A percentile compares a stretch with the other conserved stretches of the same genome.
phyloP scores from a whole-genome alignment of 1,140 invertebrate species.

The Apis florea region DNA sequence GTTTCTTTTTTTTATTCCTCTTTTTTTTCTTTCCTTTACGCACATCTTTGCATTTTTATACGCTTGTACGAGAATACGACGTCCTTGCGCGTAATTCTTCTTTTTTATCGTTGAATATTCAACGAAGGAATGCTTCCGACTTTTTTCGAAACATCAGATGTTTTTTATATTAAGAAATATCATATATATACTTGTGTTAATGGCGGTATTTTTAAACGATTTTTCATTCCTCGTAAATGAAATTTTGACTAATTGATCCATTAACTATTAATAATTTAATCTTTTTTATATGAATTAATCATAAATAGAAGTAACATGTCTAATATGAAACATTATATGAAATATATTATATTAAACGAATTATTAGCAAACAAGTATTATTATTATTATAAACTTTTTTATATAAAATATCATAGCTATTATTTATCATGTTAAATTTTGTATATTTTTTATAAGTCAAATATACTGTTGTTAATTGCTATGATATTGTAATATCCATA shows the following conservation, averaged over 20 bases:
- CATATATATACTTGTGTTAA: not conserved
- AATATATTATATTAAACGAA: not conserved
- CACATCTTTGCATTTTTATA: conserved; percentile 41
- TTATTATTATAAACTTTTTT: no score
- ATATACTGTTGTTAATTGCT: no score
- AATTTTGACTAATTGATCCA: not conserved
- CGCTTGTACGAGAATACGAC: not conserved
- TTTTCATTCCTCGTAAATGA: not conserved
- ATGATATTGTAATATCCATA: no score
- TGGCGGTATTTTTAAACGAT: not conserved
- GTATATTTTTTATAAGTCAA: no score
- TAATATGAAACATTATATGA: not conserved
- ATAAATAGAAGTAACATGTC: not conserved
- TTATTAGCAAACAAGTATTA: not conserved
- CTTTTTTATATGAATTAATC: not conserved
- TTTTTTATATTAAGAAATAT: not conserved
- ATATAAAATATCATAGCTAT: no score
- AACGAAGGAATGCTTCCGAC: not conserved
- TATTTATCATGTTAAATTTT: no score
- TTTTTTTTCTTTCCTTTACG: conserved; percentile 3
- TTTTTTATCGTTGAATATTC: conserved; percentile 11
- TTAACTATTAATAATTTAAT: not conserved
- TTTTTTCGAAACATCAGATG: not conserved
- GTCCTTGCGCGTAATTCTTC: not conserved
- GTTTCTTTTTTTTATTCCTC: conserved; percentile 21